Conservation (phyloP, 1,140 invertebrate genomes). For the Ericerus pela region DNA sequence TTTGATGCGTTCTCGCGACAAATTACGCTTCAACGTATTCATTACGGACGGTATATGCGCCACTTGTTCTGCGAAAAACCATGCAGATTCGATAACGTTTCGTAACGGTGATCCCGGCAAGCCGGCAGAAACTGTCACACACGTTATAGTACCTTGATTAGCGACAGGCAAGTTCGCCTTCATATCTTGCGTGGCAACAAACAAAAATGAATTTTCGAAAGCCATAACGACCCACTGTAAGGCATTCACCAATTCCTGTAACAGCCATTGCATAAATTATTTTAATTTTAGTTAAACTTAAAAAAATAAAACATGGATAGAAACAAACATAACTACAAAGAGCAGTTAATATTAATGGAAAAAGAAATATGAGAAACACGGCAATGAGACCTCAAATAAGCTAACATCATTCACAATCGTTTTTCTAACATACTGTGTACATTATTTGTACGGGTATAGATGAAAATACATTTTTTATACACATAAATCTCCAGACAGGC, state of each 20-base stretch:
- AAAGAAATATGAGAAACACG: too few species aligned
- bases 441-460: too few species aligned
- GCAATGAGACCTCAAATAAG: too few species aligned
- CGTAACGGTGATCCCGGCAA: neutral
- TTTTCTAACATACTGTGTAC: too few species aligned
- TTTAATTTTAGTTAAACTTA: conserved; percentile 22
- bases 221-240: conserved; percentile 79
- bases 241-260: conserved; percentile 56
- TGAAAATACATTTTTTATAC: too few species aligned
- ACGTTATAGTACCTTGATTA: neutral
- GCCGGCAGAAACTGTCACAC: neutral
- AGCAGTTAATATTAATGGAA: too few species aligned
- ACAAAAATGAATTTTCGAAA: conserved; percentile 79
- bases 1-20: conserved; percentile 37
- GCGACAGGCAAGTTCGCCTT: conserved; percentile 8
- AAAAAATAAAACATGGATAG: conserved; percentile 1
- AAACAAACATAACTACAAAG: neutral
- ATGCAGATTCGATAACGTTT: neutral
- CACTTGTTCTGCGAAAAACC: neutral
- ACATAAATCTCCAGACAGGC: too few species aligned
- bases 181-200: conserved; percentile 53
- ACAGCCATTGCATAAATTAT: neutral
- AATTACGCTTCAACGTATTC: conserved; percentile 18
- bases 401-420: too few species aligned
- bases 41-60: conserved; percentile 7